Conservation (phyloP, 2,888 invertebrate species). For the Drosophila crucigera region DNA sequence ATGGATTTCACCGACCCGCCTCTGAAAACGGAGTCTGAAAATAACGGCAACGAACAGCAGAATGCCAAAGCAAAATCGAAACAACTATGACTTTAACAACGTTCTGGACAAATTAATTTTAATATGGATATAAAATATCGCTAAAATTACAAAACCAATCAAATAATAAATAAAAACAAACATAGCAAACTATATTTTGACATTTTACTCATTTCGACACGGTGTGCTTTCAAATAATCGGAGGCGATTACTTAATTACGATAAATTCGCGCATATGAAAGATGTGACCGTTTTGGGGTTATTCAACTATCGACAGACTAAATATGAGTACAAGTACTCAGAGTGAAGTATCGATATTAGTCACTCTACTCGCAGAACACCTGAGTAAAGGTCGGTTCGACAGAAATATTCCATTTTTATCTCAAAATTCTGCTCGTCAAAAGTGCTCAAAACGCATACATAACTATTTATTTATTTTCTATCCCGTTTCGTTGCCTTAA, state of each 20-base stretch:
- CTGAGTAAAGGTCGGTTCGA: slow-evolving; percentile 67
- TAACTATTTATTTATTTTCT: slow-evolving; percentile 27
- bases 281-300: not conserved
- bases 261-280: not conserved
- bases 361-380: slow-evolving; percentile 63
- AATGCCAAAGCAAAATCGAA: not conserved
- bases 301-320: slow-evolving; percentile 13
- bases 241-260: not conserved
- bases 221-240: not conserved
- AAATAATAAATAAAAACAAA: not conserved
- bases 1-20: slow-evolving; percentile 52
- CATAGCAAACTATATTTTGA: not conserved
- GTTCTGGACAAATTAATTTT: too few relatives aligned
- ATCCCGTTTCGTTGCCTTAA: slow-evolving; percentile 25
- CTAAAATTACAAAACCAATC: not conserved
- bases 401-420: slow-evolving; percentile 20
- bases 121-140: not conserved
- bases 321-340: not conserved
- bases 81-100: too few relatives aligned
- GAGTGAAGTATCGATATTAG: slow-evolving; percentile 7
- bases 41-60: slow-evolving; percentile 18
- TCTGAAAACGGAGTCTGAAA: not conserved
- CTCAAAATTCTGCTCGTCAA: slow-evolving; percentile 58
- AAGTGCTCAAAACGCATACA: slow-evolving; percentile 31
- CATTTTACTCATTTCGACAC: not conserved